phyloP scores from a whole-genome alignment of 2,797 vertebrate species.

The Pseudopleuronectes americanus region DNA sequence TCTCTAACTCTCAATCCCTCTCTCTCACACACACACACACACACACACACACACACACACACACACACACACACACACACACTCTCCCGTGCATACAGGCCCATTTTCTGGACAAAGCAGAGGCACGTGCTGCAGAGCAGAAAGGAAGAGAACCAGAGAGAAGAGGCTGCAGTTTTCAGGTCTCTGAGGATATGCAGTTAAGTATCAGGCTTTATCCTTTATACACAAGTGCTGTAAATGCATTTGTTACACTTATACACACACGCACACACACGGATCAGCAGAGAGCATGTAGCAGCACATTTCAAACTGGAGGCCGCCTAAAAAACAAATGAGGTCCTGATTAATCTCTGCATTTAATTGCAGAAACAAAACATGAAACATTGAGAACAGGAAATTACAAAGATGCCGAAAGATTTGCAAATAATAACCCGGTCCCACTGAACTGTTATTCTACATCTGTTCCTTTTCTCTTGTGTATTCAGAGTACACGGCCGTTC shows the following conservation, averaged over 20 bases:
- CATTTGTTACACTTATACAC: conserved; percentile 8
- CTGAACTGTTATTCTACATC: not conserved
- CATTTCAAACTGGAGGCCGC: conserved; percentile 5
- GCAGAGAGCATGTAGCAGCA: not conserved
- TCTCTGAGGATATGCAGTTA: conserved; percentile 58
- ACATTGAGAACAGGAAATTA: too few species aligned
- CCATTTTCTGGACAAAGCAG: conserved; percentile 57
- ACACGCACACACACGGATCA: conserved; percentile 9
- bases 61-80: conserved; percentile 10
- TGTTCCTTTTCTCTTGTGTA: not conserved
- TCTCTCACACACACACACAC: conserved; percentile 1
- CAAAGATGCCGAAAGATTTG: too few species aligned
- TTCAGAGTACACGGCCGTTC: not conserved
- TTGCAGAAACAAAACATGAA: not conserved
- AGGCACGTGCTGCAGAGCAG: conserved; percentile 42
- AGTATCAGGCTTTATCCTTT: conserved; percentile 49
- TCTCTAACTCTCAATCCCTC: not conserved
- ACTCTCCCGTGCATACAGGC: conserved; percentile 3
- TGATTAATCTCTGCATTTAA: not conserved
- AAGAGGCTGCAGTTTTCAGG: conserved; percentile 60
- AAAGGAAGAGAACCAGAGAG: conserved; percentile 32
- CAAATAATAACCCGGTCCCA: not conserved
- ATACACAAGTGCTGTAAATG: conserved; percentile 51
- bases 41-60: conserved; percentile 12
- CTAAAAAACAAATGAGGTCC: conserved; percentile 10